These are phyloP conservation scores for human DNA, from an alignment of 2,113 vertebrate species.

Conservation along the genomic window GRCh38 chr11:62389501-62390000, in stretches of 20 bases:
- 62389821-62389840: neutral
- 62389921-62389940: neutral
- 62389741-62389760: neutral
- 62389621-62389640: neutral
- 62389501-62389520: neutral
- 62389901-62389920: neutral
- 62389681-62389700: accelerated
- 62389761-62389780: accelerated
- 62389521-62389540: neutral
- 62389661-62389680: neutral
- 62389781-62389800: accelerated
- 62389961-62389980: neutral
- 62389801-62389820: neutral
- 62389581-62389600: neutral
- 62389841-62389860: neutral
- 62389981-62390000: neutral
- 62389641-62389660: neutral
- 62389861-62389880: neutral
- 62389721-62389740: too few relatives aligned
- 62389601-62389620: neutral
- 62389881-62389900: neutral
- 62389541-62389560: neutral
- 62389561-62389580: neutral
- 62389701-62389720: neutral
- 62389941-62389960: neutral